Conservation (phyloP, 1,140 invertebrate species). For the Centruroides vittatus region DNA sequence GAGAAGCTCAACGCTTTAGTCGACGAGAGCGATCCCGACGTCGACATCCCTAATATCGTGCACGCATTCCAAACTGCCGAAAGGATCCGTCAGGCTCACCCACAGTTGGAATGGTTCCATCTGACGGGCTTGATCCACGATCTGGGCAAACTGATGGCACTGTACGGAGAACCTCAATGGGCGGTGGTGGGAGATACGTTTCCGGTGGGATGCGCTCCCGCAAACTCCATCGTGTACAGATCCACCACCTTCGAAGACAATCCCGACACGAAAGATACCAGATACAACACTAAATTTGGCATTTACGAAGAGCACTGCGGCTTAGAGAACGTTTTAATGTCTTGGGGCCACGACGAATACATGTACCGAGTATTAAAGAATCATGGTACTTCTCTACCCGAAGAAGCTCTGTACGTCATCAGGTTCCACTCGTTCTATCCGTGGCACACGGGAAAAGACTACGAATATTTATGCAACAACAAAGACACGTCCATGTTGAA, state of each 20-base stretch:
- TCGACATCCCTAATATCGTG: slow-evolving; percentile 77
- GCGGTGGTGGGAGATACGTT: slow-evolving; percentile 93
- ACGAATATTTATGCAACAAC: slow-evolving; percentile 56
- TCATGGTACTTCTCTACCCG: slow-evolving; percentile 65
- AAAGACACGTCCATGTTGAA: slow-evolving; percentile 59
- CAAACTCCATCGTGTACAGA: slow-evolving; percentile 75
- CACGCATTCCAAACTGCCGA: slow-evolving; percentile 97
- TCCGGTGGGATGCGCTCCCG: slow-evolving; percentile 78
- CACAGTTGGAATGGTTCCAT: slow-evolving; percentile 85
- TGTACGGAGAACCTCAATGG: slow-evolving; percentile 89
- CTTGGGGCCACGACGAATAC: slow-evolving; percentile 94
- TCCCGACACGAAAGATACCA: slow-evolving; percentile 44
- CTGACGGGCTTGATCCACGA: slow-evolving; percentile 90
- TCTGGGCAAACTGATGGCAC: slow-evolving; percentile 75
- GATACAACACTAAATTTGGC: slow-evolving; percentile 63
- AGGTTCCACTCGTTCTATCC: slow-evolving; percentile 89
- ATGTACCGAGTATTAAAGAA: slow-evolving; percentile 60
- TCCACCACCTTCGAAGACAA: slow-evolving; percentile 66
- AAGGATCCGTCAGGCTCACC: slow-evolving; percentile 65
- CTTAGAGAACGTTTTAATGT: slow-evolving; percentile 52
- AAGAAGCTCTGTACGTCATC: slow-evolving; percentile 65
- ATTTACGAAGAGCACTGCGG: slow-evolving; percentile 84
- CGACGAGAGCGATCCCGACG: slow-evolving; percentile 91
- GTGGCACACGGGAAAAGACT: slow-evolving; percentile 76
- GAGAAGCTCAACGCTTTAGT: slow-evolving; percentile 76